Percentiles rank a stretch among this genome's conserved stretches.
phyloP scores from a whole-genome alignment of 92 coral and sea anemone species.

The Zoanthus gigantus region DNA sequence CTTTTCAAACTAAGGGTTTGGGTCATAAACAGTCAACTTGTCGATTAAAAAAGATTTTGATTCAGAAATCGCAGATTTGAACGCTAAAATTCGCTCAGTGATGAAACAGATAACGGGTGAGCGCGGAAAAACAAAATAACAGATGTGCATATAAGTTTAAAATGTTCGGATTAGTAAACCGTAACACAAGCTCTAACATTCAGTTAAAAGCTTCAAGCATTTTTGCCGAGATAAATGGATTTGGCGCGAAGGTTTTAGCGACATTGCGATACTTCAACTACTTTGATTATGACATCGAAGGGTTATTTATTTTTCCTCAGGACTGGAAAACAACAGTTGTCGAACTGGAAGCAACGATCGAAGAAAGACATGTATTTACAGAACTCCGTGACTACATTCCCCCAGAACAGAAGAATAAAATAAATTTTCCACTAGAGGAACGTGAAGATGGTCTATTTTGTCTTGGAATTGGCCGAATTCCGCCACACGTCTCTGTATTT shows the following conservation, averaged over 20 bases:
- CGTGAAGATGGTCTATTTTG: slow-evolving; percentile 84
- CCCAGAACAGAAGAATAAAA: slow-evolving; percentile 56
- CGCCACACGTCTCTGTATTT: slow-evolving; percentile 85
- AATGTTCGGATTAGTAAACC: slow-evolving; percentile 91
- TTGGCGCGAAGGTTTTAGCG: slow-evolving; percentile 90
- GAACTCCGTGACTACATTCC: slow-evolving; percentile 70
- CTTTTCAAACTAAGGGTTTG: background rate
- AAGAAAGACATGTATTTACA: slow-evolving; percentile 78
- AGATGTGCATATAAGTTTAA: slow-evolving; percentile 17
- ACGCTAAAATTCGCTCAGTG: background rate
- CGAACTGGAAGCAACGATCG: slow-evolving; percentile 91
- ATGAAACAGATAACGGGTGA: slow-evolving; percentile 7
- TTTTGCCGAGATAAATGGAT: slow-evolving; percentile 94
- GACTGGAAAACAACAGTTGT: slow-evolving; percentile 88
- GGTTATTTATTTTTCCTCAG: slow-evolving; percentile 88
- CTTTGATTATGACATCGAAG: slow-evolving; percentile 89
- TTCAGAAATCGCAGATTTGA: background rate
- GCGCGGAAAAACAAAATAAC: slow-evolving; percentile 1
- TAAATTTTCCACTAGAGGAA: slow-evolving; percentile 70
- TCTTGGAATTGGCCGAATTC: slow-evolving; percentile 93
- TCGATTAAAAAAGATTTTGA: background rate
- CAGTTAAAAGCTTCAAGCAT: slow-evolving; percentile 93
- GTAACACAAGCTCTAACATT: slow-evolving; percentile 72
- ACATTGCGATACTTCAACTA: slow-evolving; percentile 88
- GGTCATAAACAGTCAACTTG: no score